Conservation (phyloP, 2,113 vertebrate genomes). For the Martes martes region DNA sequence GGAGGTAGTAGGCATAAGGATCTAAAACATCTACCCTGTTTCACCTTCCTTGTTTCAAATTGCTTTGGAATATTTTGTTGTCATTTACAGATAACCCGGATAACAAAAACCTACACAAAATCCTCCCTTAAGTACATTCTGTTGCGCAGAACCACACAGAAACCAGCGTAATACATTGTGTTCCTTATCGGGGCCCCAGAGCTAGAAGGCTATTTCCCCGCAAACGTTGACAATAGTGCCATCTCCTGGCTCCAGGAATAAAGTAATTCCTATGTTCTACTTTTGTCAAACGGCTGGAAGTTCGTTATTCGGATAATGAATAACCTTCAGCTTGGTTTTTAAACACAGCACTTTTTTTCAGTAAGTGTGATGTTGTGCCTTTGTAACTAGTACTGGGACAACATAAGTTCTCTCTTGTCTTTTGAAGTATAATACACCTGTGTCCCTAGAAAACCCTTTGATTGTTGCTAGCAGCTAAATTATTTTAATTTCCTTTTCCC, state of each 20-base stretch:
- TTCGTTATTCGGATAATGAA: background rate
- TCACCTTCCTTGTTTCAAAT: background rate
- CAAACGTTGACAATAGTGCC: conserved; percentile 65
- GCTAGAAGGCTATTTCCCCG: background rate
- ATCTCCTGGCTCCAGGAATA: conserved; percentile 58
- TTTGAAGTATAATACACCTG: background rate
- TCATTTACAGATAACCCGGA: background rate
- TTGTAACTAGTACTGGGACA: background rate
- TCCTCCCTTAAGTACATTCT: background rate
- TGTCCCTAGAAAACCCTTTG: background rate
- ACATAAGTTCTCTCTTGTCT: background rate
- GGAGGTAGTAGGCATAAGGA: background rate
- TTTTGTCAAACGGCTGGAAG: background rate
- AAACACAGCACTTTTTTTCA: background rate
- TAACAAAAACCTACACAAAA: fast-evolving
- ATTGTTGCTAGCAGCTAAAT: background rate
- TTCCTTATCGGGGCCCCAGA: background rate
- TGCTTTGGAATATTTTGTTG: background rate
- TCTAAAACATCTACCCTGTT: background rate
- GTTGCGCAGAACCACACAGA: background rate
- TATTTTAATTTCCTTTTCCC: background rate
- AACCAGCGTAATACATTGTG: background rate
- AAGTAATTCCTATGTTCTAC: fast-evolving
- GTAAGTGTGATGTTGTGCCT: background rate
- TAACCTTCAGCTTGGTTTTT: background rate